Evolutionary conservation across 2,888 invertebrate genomes (phyloP).

Genomic region (Coenonympha arcania): DNA sequence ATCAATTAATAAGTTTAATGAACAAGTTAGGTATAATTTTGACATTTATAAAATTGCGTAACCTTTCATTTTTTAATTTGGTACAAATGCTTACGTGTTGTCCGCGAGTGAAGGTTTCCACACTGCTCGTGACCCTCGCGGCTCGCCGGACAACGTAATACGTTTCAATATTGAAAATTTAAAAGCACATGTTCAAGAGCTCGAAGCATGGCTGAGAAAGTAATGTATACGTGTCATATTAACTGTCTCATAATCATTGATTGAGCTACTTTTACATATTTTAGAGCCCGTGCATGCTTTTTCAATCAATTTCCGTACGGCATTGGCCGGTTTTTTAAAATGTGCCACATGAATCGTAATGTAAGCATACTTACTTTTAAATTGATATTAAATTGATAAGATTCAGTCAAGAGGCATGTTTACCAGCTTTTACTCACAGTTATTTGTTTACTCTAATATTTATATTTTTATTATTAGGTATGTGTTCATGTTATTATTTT

Average conservation of each 20-base stretch:
- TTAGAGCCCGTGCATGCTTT: conserved; percentile 19
- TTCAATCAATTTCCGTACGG: conserved; percentile 28
- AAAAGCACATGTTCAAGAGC: conserved; percentile 39
- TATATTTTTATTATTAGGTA: neutral
- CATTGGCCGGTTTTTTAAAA: conserved; percentile 25
- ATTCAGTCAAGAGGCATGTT: too few species aligned
- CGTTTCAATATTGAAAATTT: conserved; percentile 38
- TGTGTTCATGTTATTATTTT: neutral
- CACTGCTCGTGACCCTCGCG: conserved; percentile 68
- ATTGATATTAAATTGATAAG: neutral
- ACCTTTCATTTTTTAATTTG: conserved; percentile 66
- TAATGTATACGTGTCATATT: conserved; percentile 36
- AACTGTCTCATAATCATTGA: conserved; percentile 28
- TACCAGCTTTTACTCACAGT: too few species aligned
- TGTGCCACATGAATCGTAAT: conserved; percentile 6
- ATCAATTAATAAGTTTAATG: neutral
- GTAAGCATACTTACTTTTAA: neutral
- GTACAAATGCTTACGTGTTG: conserved; percentile 71
- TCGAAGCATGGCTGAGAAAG: conserved; percentile 29
- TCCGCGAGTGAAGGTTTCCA: conserved; percentile 66
- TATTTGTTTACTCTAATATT: too few species aligned
- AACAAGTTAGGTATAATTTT: conserved; percentile 26
- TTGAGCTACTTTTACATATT: conserved; percentile 25
- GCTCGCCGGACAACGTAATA: conserved; percentile 38
- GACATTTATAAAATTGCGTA: conserved; percentile 66